A percentile compares a stretch with the other conserved stretches of the same genome.
These are phyloP conservation scores for Caradrina clavipalpis DNA, from an alignment of 2,888 invertebrate genomes.

Conservation along the genomic window DNA sequence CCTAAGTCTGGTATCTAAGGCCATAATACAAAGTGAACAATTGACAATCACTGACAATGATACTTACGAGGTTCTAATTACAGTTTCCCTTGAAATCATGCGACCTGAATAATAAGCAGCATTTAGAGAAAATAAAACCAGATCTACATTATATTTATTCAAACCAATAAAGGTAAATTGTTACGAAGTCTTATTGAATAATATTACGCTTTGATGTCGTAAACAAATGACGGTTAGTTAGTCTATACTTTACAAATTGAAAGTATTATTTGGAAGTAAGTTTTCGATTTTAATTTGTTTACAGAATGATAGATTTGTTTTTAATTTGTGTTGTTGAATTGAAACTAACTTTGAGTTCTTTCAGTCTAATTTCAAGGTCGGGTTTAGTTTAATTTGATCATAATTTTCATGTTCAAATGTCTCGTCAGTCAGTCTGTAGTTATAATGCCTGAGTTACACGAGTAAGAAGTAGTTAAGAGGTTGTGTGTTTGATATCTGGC, in stretches of 20 bases:
- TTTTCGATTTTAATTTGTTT: background rate
- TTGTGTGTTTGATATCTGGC: too few species aligned
- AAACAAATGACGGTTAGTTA: constrained; percentile 8
- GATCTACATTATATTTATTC: constrained; percentile 39
- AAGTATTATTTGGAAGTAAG: background rate
- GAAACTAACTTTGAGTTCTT: background rate
- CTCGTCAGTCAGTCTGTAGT: too few species aligned
- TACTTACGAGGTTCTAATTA: constrained; percentile 53
- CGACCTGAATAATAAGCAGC: constrained; percentile 51
- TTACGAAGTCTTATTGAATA: constrained; percentile 26
- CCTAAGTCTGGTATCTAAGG: too few species aligned
- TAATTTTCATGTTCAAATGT: too few species aligned
- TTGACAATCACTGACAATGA: constrained; percentile 50
- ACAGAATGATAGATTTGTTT: background rate
- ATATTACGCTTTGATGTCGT: constrained; percentile 7
- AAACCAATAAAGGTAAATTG: constrained; percentile 30
- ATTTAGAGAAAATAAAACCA: constrained; percentile 46
- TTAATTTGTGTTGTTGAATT: background rate
- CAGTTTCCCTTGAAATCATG: constrained; percentile 28
- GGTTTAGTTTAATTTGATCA: too few species aligned
- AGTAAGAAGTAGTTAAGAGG: too few species aligned
- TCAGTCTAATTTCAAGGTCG: background rate
- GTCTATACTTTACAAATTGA: background rate
- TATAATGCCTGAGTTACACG: too few species aligned
- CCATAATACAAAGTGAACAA: constrained; percentile 45